Evolutionary conservation across 2,113 vertebrate genomes (phyloP).

Genomic region (Poeciliopsis retropinna): DNA sequence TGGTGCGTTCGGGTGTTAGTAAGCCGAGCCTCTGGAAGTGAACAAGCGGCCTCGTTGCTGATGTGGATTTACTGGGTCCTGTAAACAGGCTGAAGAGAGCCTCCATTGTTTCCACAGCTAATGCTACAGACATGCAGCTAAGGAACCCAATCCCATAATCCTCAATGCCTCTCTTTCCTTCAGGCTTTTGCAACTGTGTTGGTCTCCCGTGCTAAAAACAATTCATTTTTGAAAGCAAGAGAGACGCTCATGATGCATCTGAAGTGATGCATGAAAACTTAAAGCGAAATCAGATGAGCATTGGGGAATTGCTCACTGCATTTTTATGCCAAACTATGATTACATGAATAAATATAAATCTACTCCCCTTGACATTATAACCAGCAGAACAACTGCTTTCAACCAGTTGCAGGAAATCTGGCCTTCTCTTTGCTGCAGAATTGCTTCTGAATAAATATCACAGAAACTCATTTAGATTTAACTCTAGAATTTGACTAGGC

Average conservation of each 20-base stretch:
- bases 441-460: background rate
- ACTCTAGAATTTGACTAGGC: background rate
- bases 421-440: background rate
- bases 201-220: background rate
- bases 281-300: background rate
- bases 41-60: constrained; percentile 45
- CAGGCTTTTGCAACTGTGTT: constrained; percentile 5
- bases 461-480: background rate
- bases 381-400: too few species aligned
- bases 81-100: constrained; percentile 71
- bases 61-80: constrained; percentile 70
- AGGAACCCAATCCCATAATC: constrained; percentile 66
- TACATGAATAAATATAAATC: background rate
- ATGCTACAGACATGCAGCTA: constrained; percentile 50
- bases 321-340: background rate
- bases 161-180: constrained; percentile 16
- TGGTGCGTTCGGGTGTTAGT: background rate
- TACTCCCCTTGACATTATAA: too few species aligned
- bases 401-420: background rate
- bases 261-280: background rate
- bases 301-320: background rate
- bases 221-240: constrained; percentile 1
- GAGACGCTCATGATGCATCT: too few species aligned
- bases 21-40: constrained; percentile 7
- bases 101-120: constrained; percentile 71